Base-by-base conservation (phyloP, 2,888 invertebrate species). In the Hymenopus coronatus region DNA sequence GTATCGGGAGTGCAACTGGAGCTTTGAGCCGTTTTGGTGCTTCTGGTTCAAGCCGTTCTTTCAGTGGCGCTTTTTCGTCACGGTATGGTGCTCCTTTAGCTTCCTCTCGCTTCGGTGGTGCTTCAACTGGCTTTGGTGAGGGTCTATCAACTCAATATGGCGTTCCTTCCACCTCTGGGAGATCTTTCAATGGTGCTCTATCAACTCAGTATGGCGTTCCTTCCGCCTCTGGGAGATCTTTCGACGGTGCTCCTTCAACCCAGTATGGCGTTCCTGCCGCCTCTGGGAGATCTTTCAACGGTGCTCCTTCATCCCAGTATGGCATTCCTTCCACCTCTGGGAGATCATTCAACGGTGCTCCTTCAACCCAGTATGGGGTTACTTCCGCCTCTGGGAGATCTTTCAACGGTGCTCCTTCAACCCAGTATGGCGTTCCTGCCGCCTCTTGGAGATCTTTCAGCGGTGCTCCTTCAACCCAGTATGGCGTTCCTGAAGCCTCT, bases 151-250 rank as follows among this genome's bases (percentile, higher is more conserved):
- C 33, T 1, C 33, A 8, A 1, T 33, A 33, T 33, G 33, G 33
- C 8, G 33, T 33, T 33, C 33, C 33, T 33, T 28, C 84, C 87
- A 12, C 54, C 54, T 70, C n/a, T 82, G 12, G 84, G 40, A 82
- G 89, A 86, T 40, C 70, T 84, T 54, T 27, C 81, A 33, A 33
- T 12, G 81, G 14, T 20, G 85, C 88, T 15, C 89, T 89, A 1
- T 90, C 90, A 12, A 33, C 88, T 28, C 90, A 90, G 30, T 90
- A 91, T 54, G 90, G 91, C 9, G 90, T 90, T 46, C 91, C 91
- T 4, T 28, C 85, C 15, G 15, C 54, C 27, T 54, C 83, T 12
- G 84, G 88, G 84, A 8, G 33, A 33, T 3, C 14, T 20, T 33
- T 33, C 6, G 33, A 6, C 8, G 33, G 33, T 33, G 33, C 33